Evolutionary conservation across 2,797 vertebrate genomes (phyloP), one percentile per base, ranked within the genome.

Genomic region (Neomorphus geoffroyi): DNA sequence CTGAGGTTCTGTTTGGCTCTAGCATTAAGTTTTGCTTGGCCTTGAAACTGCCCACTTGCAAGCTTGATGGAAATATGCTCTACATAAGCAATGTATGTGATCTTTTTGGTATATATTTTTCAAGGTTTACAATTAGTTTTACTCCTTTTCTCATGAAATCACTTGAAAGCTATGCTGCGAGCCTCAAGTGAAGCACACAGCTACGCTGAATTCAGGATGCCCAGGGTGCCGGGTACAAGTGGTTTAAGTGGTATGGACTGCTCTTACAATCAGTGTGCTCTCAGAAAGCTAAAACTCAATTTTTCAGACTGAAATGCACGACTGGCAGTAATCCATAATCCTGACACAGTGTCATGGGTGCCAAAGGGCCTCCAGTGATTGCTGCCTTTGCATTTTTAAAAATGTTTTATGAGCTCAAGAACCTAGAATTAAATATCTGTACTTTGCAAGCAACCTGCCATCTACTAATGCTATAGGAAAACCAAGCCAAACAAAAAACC

Each of bases 311-410:
- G 53, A 94, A 92, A 82, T 53, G 77, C 62, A 57, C 17, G 9
- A 91, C 79, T 88, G 92, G 88, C 80, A 82, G 66, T 78, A 94
- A 97, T 92, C 97, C 94, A 86, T 92, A 95, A 96, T 93, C 92
- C 96, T 83, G 89, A 91, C 84, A 91, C 90, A 46, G 86, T 85
- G 89, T 61, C 82, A 48, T 50, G 57, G 28, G 70, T 81, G 93
- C 94, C 95, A 88, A 87, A 79, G n/a, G 80, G 92, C 92, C 79
- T 94, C 91, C 58, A 53, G 50, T 91, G 92, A 96, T 45, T 86
- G 96, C 86, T 96, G 96, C 82, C 91, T 91, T 72, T 86, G 96
- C 92, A 81, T 96, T 94, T 96, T 84, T 51, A 48, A 92, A 95
- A 92, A 78, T 77, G 64, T 86, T 88, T 80, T 67, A 80, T 80